Base-by-base conservation (phyloP, 2,888 invertebrate species). In the Drosophila meridiana region DNA sequence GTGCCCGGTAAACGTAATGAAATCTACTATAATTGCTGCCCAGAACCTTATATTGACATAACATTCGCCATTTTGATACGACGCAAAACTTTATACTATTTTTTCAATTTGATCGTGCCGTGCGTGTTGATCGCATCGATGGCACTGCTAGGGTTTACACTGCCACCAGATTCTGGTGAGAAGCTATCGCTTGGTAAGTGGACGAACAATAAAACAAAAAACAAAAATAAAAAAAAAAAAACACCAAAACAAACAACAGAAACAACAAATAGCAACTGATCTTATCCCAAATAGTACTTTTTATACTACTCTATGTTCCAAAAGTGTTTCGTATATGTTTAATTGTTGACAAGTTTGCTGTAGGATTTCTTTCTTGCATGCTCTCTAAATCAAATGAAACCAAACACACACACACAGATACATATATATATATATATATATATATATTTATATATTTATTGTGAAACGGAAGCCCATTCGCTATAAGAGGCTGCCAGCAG, bases 81-180 rank as follows among this genome's bases (percentile, higher is more conserved):
- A 91, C 96, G 99, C 92, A 96, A 99, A 94, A 99, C 99, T 80
- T 96, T 99, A 91, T 99, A 99, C 95, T 99, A 99, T 94, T 99
- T 99, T 95, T 98, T 99, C 95, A 99, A 99, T 95, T 96, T 99
- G 93, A 99, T 99, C 94, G 98, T 99, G 93, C 99, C 99, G 87
- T 99, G 99, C 94, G 98, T 99, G 92, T 96, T 99, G 93, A 99
- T 99, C 93, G 98, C 99, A 90, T 98, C 99, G 90, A 99, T 99
- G 98, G 99, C 99, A 87, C 96, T 99, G 89, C 95, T 99, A 91
- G 98, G 99, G 91, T 99, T 99, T 95, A 98, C 99, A 89, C 95
- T 99, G 93, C 99, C 99, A 91, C 99, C 99, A 88, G 99, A 99
- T 94, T 99, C 99, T 87, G 99, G 99, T 93, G 99, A 99, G 94